These are phyloP conservation scores for Natrix natrix DNA, from an alignment of 2,797 vertebrate species.

Conservation along the genomic window DNA sequence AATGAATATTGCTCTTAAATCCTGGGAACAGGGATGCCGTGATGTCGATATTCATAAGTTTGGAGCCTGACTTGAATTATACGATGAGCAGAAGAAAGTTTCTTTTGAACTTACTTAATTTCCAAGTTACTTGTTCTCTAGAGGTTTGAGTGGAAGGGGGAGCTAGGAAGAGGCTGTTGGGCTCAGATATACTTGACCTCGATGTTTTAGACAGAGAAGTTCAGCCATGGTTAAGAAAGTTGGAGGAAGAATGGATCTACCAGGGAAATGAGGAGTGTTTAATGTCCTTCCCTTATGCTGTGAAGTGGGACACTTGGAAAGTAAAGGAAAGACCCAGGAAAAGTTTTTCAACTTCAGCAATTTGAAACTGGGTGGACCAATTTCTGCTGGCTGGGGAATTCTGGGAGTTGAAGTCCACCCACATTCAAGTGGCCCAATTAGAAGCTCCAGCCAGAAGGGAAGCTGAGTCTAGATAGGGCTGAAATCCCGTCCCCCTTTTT, in stretches of 20 bases:
- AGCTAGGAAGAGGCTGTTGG: neutral
- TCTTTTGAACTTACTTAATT: neutral
- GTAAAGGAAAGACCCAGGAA: neutral
- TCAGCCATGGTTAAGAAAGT: neutral
- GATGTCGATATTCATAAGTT: neutral
- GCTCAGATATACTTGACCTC: neutral
- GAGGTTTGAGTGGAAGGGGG: neutral
- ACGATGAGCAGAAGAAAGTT: neutral
- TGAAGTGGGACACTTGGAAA: neutral
- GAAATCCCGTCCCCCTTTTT: neutral
- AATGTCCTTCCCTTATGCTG: neutral
- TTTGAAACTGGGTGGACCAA: neutral
- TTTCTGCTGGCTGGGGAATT: neutral
- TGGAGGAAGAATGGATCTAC: neutral
- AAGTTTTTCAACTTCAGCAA: neutral
- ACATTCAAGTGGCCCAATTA: neutral
- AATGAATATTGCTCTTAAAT: neutral
- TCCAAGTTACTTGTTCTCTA: neutral
- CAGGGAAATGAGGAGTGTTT: neutral
- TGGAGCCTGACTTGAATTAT: neutral
- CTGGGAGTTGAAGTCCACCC: neutral
- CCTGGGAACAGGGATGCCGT: neutral
- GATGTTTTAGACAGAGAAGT: neutral
- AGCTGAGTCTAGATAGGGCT: neutral
- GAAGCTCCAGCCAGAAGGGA: neutral